Evolutionary conservation across 2,113 vertebrate species (phyloP).

Genomic region (Amblyopsis rosae): DNA sequence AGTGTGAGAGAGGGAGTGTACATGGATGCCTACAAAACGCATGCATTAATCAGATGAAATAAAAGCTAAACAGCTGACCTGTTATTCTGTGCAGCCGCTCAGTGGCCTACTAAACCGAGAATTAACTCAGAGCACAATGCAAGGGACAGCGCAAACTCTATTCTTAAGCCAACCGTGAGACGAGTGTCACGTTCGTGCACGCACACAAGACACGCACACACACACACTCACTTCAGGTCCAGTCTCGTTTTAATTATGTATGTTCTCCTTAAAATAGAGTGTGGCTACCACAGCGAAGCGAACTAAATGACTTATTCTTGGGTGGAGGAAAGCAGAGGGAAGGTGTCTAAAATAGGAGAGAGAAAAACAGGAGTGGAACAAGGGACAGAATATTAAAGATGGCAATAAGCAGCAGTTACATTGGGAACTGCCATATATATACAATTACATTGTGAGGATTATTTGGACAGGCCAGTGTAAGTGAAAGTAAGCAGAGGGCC

Average conservation of each 20-base stretch:
- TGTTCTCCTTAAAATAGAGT: constrained; percentile 65
- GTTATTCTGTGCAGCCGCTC: constrained; percentile 30
- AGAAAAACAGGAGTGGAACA: background rate
- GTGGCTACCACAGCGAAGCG: constrained; percentile 52
- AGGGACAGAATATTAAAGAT: constrained; percentile 4
- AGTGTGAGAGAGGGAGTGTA: constrained; percentile 6
- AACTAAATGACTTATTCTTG: constrained; percentile 62
- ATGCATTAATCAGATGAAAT: constrained; percentile 46
- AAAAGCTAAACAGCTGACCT: constrained; percentile 44
- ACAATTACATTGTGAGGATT: too few species aligned
- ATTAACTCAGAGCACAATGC: constrained; percentile 14
- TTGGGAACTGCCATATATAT: background rate
- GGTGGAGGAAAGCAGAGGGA: constrained; percentile 25
- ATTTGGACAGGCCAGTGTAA: too few species aligned
- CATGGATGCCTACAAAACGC: constrained; percentile 36
- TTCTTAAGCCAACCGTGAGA: constrained; percentile 10
- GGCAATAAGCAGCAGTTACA: constrained; percentile 17
- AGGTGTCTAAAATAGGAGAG: constrained; percentile 3
- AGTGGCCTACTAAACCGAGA: constrained; percentile 20
- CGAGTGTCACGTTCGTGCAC: background rate
- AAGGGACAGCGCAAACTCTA: constrained; percentile 1
- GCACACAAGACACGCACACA: constrained; percentile 1
- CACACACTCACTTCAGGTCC: constrained; percentile 41
- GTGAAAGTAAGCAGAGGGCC: too few species aligned
- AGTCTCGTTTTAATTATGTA: constrained; percentile 69